Evolutionary conservation across 2,797 vertebrate species (phyloP).

Genomic region (Carcharodon carcharias): DNA sequence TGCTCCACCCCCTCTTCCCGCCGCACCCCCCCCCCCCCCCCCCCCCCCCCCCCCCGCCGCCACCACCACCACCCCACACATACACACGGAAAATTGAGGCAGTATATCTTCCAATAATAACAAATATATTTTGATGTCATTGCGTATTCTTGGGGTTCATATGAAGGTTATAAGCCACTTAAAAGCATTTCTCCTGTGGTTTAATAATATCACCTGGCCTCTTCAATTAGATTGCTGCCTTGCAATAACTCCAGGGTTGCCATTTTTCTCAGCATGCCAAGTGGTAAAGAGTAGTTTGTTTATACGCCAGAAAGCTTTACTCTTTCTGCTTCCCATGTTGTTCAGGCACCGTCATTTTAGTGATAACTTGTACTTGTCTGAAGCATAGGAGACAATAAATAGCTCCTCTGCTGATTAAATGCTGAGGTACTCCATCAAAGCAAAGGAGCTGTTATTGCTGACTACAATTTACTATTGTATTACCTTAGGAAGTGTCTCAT

Average conservation of each 20-base stretch:
- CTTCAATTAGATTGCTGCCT: neutral
- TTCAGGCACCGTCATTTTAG: neutral
- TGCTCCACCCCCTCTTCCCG: neutral
- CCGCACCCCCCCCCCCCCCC: no score
- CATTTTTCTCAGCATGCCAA: neutral
- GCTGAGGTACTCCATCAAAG: constrained; percentile 11
- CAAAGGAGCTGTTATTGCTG: neutral
- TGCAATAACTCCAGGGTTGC: neutral
- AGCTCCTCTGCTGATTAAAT: constrained; percentile 5
- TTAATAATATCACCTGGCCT: neutral
- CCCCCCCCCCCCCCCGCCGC: no score
- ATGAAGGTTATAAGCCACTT: constrained; percentile 24
- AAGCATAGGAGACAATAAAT: neutral
- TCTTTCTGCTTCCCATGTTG: neutral
- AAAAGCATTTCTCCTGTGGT: neutral
- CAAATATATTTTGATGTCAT: neutral
- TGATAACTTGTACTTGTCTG: neutral
- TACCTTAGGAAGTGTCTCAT: neutral
- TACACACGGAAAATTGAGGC: neutral
- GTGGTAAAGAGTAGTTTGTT: neutral
- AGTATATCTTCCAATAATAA: constrained; percentile 8
- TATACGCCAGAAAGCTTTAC: neutral
- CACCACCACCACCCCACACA: no score
- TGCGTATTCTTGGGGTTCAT: constrained; percentile 10
- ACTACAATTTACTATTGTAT: neutral